Conservation (phyloP, 2,113 vertebrate species). For the Saguinus midas region DNA sequence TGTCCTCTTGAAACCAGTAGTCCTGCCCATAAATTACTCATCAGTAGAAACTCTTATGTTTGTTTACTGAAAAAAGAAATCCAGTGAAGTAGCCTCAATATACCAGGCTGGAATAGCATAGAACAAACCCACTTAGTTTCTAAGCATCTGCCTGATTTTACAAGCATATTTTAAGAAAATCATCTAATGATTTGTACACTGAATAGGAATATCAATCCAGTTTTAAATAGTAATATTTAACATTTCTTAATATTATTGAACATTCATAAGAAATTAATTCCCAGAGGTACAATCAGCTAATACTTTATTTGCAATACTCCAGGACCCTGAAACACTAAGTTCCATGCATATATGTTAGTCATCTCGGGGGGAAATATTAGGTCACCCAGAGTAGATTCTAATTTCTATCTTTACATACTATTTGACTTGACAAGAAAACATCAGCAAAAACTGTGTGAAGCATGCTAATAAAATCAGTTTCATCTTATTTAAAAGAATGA, state of each 20-base stretch:
- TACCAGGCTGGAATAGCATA: neutral
- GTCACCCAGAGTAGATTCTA: neutral
- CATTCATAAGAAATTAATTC: neutral
- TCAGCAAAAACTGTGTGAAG: neutral
- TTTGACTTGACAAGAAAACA: conserved; percentile 9
- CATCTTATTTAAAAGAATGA: conserved; percentile 10
- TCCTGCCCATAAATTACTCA: neutral
- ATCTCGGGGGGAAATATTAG: neutral
- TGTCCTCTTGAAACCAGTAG: neutral
- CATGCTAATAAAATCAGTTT: conserved; percentile 25
- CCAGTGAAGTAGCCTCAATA: neutral
- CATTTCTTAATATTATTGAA: neutral
- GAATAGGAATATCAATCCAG: neutral
- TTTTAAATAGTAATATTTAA: conserved; percentile 9
- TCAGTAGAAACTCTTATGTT: neutral
- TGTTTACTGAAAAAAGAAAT: conserved; percentile 6
- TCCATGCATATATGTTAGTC: neutral
- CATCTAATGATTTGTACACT: neutral
- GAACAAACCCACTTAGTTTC: neutral
- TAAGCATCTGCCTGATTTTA: conserved; percentile 19
- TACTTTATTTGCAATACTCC: conserved; percentile 10
- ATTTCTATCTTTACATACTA: neutral
- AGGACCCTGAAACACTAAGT: neutral
- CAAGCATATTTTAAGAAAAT: conserved; percentile 33
- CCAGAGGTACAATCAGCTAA: neutral